Conservation (phyloP, 2,113 vertebrate genomes). For the Cynopterus brachyotis region DNA sequence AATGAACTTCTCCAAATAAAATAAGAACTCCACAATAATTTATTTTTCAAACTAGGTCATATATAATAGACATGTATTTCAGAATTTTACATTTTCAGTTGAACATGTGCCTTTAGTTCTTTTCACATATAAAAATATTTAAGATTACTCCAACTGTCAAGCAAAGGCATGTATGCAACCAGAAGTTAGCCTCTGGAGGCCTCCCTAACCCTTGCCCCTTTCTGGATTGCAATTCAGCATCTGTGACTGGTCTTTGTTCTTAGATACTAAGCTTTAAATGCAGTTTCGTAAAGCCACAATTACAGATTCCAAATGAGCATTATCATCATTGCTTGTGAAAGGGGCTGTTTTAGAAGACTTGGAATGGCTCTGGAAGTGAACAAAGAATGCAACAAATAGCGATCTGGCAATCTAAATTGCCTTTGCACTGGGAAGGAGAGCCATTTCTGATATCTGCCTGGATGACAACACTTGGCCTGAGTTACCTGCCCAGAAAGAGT, state of each 20-base stretch:
- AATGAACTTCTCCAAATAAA: constrained; percentile 23
- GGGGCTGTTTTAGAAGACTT: neutral
- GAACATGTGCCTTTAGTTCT: neutral
- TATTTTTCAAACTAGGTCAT: constrained; percentile 28
- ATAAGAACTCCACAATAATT: constrained; percentile 19
- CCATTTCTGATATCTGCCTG: neutral
- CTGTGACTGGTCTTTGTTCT: constrained; percentile 52
- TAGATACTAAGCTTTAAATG: constrained; percentile 1
- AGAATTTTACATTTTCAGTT: constrained; percentile 18
- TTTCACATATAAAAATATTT: neutral
- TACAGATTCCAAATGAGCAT: constrained; percentile 47
- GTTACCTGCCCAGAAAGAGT: neutral
- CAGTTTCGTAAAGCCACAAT: constrained; percentile 58
- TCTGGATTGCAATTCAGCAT: neutral
- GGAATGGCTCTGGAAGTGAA: neutral
- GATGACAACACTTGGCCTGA: neutral
- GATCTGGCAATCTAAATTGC: neutral
- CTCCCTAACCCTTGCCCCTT: neutral
- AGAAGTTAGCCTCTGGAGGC: neutral
- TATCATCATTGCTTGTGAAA: constrained; percentile 47
- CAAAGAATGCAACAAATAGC: neutral
- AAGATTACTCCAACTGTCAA: neutral
- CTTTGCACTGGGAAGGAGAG: neutral
- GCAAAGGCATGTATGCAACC: neutral
- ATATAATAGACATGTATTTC: neutral